Evolutionary conservation across 2,888 invertebrate genomes (phyloP).

Genomic region (Lepidochrysops patricia): DNA sequence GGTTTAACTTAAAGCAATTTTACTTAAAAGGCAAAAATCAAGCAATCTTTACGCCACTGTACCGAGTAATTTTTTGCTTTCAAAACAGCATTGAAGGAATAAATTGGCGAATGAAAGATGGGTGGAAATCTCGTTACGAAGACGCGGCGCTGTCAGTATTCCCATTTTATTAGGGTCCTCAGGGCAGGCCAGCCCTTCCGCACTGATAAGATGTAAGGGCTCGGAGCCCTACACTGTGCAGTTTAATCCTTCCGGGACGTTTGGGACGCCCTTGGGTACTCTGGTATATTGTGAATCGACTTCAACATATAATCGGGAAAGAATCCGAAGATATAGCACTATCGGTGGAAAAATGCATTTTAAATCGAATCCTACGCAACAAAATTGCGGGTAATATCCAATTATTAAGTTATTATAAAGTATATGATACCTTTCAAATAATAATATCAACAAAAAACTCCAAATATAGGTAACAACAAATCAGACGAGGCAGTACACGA

Average conservation of each 20-base stretch:
- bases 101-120: neutral
- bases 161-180: slow-evolving; percentile 1
- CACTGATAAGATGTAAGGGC: neutral
- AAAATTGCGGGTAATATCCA: no score
- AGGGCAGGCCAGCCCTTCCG: slow-evolving; percentile 1
- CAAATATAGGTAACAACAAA: no score
- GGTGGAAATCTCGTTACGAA: neutral
- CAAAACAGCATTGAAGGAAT: neutral
- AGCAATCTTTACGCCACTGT: neutral
- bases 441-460: no score
- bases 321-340: neutral
- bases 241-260: neutral
- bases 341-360: no score
- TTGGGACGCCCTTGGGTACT: neutral
- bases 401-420: no score
- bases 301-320: neutral
- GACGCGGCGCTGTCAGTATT: neutral
- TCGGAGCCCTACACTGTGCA: neutral
- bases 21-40: neutral
- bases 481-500: no score
- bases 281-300: neutral
- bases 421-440: no score
- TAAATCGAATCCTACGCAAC: no score
- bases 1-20: neutral
- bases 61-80: neutral